Percentiles rank a stretch among this genome's conserved stretches.
Evolutionary conservation across 2,888 invertebrate genomes (phyloP).

Genomic region (Clunio marinus): DNA sequence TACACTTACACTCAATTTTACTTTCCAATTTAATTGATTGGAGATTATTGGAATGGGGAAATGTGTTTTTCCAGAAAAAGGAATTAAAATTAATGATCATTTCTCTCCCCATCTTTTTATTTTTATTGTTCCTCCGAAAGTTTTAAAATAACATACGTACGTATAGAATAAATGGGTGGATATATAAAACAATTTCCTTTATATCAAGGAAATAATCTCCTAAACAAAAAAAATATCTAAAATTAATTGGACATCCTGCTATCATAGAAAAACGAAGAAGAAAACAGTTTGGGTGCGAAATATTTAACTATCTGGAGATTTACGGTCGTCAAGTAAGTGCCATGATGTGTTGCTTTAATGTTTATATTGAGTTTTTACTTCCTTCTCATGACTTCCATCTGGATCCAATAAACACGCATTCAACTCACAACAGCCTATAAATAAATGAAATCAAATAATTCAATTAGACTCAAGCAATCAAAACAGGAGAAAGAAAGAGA

Average conservation of each 20-base stretch:
- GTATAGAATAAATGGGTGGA: too few species aligned
- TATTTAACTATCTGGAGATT: conserved; percentile 15
- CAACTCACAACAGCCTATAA: not conserved
- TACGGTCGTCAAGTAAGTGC: not conserved
- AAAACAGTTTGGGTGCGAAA: not conserved
- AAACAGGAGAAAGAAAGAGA: too few species aligned
- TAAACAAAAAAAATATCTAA: not conserved
- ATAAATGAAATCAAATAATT: conserved; percentile 38
- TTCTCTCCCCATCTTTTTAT: not conserved
- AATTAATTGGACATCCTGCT: not conserved
- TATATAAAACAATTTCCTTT: too few species aligned
- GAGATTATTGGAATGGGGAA: conserved; percentile 36
- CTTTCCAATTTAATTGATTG: conserved; percentile 31
- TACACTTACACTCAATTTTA: not conserved
- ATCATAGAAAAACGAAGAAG: too few species aligned
- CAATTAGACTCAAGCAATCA: conserved; percentile 18
- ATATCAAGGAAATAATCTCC: not conserved
- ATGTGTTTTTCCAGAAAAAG: not conserved
- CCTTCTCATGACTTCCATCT: conserved; percentile 4
- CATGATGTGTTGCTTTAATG: not conserved
- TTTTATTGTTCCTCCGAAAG: not conserved
- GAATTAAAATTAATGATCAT: conserved; percentile 35
- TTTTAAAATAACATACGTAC: too few species aligned
- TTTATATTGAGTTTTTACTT: not conserved
- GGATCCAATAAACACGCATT: not conserved